Percentiles rank a stretch among this genome's conserved stretches.
Evolutionary conservation across 1,140 invertebrate species (phyloP).

Genomic region (Melanaphis sacchari): DNA sequence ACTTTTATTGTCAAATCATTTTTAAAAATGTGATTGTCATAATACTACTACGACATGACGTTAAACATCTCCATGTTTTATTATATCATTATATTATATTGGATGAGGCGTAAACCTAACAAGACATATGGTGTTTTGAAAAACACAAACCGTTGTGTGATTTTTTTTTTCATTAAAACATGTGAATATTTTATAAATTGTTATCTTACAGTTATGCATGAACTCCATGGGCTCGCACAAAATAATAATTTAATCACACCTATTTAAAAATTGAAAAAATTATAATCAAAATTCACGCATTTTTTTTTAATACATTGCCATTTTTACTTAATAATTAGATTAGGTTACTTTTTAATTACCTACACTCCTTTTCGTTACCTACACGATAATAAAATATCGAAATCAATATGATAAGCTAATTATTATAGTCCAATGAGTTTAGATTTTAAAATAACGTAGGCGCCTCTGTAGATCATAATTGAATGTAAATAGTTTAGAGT

Average conservation of each 20-base stretch:
- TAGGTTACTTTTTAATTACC: neutral
- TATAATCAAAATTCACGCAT: neutral
- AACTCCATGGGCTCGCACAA: neutral
- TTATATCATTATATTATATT: neutral
- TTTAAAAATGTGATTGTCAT: constrained; percentile 2
- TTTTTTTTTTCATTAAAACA: neutral
- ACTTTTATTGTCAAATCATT: constrained; percentile 23
- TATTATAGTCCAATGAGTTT: neutral
- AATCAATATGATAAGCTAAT: neutral
- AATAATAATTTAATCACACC: neutral
- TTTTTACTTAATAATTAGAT: neutral
- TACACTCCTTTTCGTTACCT: neutral
- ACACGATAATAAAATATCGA: neutral
- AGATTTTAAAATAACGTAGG: neutral
- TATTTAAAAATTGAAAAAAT: neutral
- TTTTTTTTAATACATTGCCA: neutral
- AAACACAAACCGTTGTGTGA: neutral
- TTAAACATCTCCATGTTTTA: neutral
- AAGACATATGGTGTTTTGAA: neutral
- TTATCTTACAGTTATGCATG: neutral
- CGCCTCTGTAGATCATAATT: neutral
- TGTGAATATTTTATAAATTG: constrained; percentile 11
- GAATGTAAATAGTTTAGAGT: neutral
- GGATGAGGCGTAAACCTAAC: neutral
- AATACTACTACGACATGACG: neutral